Base-by-base conservation (phyloP, 2,797 vertebrate species). In the Gymnocypris eckloni region DNA sequence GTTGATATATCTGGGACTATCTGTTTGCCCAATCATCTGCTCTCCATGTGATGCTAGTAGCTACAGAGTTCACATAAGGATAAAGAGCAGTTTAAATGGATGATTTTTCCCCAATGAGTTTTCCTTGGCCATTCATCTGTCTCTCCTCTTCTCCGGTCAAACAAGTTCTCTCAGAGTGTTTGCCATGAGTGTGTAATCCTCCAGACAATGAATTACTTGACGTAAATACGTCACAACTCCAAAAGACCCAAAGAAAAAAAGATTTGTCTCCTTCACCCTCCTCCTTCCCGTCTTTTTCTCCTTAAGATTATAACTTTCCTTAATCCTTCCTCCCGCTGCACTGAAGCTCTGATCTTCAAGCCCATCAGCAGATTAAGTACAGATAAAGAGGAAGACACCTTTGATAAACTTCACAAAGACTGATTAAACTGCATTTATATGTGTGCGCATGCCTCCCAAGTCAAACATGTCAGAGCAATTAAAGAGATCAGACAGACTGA, bases 311-410 rank as follows among this genome's bases (percentile, higher is more conserved):
- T 79, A 84, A 72, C 76, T 69, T 79, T 73, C 78, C 71, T 59
- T 82, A 81, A 86, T 86, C 81, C 86, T 76, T 86, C 52, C 83
- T 80, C 71, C 41, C n/a, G 52, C 43, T 33, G 86, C 67, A 75
- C 78, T 67, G 77, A 75, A 69, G 64, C 77, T 61, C 81, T 85
- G 71, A 87, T 77, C 56, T 86, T 72, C 59, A 15, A 77, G n/a
- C 87, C 79, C 83, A 76, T 87, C 72, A 82, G 52, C 28, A 81
- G 87, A 89, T 88, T 88, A 90, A 67, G 25, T n/a, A 56, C 48
- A 90, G 87, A 93, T 90, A 86, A 86, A 70, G 77, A 72, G 33
- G 25, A 88, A 77, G 73, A 85, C 90, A 82, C 79, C 81, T 90
- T 86, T 87, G 83, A 86, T 83, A 84, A 89, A 88, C 81, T 86